Conservation (phyloP, 2,113 vertebrate genomes). For the Deroptyus accipitrinus region DNA sequence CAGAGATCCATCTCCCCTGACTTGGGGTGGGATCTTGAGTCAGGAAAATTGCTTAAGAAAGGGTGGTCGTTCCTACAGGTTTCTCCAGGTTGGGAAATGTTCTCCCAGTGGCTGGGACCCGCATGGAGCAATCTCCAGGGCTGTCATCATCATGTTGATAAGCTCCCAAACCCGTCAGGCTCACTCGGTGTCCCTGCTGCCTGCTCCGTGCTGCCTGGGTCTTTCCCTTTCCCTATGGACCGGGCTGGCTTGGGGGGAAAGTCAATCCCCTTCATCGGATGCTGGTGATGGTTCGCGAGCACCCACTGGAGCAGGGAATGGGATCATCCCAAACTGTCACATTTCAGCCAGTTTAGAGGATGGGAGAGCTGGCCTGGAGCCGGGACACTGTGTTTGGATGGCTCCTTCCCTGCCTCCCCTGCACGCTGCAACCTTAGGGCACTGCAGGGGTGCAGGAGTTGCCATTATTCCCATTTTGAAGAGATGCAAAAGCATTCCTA, state of each 20-base stretch:
- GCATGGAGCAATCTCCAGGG: conserved; percentile 31
- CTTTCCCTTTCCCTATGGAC: background rate
- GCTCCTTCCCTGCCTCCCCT: background rate
- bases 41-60: conserved; percentile 46
- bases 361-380: background rate
- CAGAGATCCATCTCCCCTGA: background rate
- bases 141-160: background rate
- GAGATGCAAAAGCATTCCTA: background rate
- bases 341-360: background rate
- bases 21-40: conserved; percentile 45
- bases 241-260: background rate
- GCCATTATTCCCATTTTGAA: rapidly evolving
- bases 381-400: background rate
- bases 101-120: conserved; percentile 25
- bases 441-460: rapidly evolving
- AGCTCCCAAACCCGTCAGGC: conserved; percentile 39
- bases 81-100: conserved; percentile 39
- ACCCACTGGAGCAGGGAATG: background rate
- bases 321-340: background rate
- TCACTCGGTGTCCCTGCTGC: background rate
- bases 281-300: background rate
- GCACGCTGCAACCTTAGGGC: rapidly evolving
- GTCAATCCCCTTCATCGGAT: background rate
- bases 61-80: conserved; percentile 42
- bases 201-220: background rate